Conservation (phyloP, 2,888 invertebrate species). For the Cephonodes hylas region DNA sequence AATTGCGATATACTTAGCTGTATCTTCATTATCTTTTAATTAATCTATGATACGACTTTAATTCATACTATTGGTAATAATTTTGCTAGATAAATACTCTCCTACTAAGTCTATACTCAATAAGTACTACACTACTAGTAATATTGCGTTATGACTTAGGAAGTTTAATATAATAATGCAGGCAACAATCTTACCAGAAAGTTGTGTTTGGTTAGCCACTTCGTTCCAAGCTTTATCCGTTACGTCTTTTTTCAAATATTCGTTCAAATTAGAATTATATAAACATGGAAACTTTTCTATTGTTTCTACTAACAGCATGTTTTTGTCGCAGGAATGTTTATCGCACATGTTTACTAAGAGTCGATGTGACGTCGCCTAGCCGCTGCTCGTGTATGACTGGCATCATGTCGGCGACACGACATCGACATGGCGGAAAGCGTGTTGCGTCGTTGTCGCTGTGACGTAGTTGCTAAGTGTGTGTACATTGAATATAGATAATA, state of each 20-base stretch:
- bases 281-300: constrained; percentile 43
- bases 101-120: too few species aligned
- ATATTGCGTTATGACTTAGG: neutral
- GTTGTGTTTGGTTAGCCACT: constrained; percentile 35
- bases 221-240: constrained; percentile 47
- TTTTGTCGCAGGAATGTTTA: constrained; percentile 31
- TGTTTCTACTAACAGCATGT: constrained; percentile 37
- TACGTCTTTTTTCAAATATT: constrained; percentile 44
- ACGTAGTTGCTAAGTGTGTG: constrained; percentile 23
- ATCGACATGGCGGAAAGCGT: constrained; percentile 31
- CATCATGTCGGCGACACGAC: constrained; percentile 35
- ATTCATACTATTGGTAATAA: too few species aligned
- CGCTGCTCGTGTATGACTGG: constrained; percentile 28
- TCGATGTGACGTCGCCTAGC: constrained; percentile 20
- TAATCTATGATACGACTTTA: too few species aligned
- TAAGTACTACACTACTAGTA: too few species aligned
- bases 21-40: too few species aligned
- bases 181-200: constrained; percentile 33
- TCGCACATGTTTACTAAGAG: constrained; percentile 26
- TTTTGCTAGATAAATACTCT: too few species aligned
- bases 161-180: neutral
- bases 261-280: constrained; percentile 39
- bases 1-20: too few species aligned
- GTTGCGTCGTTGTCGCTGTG: constrained; percentile 40
- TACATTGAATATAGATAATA: neutral